Evolutionary conservation across 2,888 invertebrate genomes (phyloP).

Genomic region (Limnephilus marmoratus): DNA sequence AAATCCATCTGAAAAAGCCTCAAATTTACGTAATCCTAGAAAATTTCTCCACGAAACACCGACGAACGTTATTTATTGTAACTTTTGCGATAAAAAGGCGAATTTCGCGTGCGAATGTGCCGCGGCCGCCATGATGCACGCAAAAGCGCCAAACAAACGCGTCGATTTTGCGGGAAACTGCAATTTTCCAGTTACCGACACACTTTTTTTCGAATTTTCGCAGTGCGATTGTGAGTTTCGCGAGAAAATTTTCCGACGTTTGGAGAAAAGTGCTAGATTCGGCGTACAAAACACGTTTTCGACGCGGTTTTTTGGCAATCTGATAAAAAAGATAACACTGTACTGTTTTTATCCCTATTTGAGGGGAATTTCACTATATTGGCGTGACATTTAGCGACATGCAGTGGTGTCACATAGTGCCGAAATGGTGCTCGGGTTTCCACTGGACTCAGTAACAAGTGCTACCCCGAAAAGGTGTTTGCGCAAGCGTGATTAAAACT

Average conservation of each 20-base stretch:
- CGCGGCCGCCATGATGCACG: constrained; percentile 21
- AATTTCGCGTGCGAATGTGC: constrained; percentile 19
- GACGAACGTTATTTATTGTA: background rate
- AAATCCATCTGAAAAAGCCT: background rate
- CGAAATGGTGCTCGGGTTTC: constrained; percentile 47
- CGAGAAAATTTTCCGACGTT: background rate
- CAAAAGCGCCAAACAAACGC: constrained; percentile 32
- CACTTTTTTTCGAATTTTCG: constrained; percentile 17
- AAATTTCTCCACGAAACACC: background rate
- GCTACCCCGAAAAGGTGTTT: constrained; percentile 43
- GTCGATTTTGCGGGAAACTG: background rate
- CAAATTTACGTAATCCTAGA: background rate
- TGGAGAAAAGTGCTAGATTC: background rate
- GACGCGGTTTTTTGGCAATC: background rate
- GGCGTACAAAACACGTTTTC: background rate
- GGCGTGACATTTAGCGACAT: constrained; percentile 43
- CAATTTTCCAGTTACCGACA: constrained; percentile 28
- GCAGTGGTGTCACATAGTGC: constrained; percentile 52
- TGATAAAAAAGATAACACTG: constrained; percentile 27
- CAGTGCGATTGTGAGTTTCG: background rate
- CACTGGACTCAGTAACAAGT: constrained; percentile 59
- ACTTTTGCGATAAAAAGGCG: background rate
- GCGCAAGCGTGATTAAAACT: constrained; percentile 49
- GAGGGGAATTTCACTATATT: constrained; percentile 13
- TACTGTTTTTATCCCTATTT: constrained; percentile 9